Evolutionary conservation across 1,140 invertebrate species (phyloP), one percentile per base, ranked within the genome.

Genomic region (Cotesia vestalis): DNA sequence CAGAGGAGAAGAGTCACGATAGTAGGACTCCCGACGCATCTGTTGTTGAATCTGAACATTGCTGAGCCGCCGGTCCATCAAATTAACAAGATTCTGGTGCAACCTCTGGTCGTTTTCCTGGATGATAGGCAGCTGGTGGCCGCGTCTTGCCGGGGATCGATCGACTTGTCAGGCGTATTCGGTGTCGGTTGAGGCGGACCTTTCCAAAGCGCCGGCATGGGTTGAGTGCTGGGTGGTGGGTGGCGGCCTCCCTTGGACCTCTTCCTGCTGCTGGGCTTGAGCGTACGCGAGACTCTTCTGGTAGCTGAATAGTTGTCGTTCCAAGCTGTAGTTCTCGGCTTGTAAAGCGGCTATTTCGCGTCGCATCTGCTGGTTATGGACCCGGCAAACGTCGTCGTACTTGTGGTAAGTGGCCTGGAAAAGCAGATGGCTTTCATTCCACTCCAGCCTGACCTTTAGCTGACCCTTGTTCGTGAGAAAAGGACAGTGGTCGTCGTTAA

Each of bases 281-380:
- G 92, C 92, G 73, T 90, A 92, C n/a, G 94, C 93, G 46, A 95
- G 90, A 77, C 92, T 94, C 82, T 94, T 93, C 83, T 96, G 94
- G 81, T 95, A 96, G 81, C 92, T 94, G 88, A 96, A 94, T 51
- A 96, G 83, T 84, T 96, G 94, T 72, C 94, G 88, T 83, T 96
- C 95, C 72, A 96, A 86, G 40, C 91, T 92, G 82, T 94, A 94
- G 81, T 96, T 96, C 84, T 96, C 95, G 4, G 93, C 91, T 81
- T 96, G 94, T 5, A 96, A 87, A 2, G 92, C 92, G 64, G 90
- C 88, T 71, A 96, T 94, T 84, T 96, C 95, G 38, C 93, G 90
- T 80, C 92, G 92, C 94, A 96, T 96, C 84, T 96, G 94, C 80
- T 94, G 93, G 83, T 94, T 94, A 83, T 96, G 95, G 67, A 94